phyloP scores from a whole-genome alignment of 2,113 vertebrate species.

The Ovibos moschatus region DNA sequence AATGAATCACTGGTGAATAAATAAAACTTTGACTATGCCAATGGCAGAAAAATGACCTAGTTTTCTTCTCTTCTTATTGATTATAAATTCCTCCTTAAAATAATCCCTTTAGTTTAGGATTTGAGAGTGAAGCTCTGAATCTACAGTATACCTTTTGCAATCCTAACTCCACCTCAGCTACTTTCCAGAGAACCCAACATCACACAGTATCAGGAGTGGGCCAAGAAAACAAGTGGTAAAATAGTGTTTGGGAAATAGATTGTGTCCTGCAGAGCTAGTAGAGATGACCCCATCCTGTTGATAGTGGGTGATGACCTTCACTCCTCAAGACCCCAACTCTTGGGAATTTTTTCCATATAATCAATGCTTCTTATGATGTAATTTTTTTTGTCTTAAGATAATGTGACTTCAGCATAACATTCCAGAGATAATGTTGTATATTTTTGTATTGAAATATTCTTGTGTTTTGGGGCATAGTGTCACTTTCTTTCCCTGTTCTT shows the following conservation, averaged over 20 bases:
- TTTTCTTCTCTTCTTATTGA: not conserved
- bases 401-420: not conserved
- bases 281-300: not conserved
- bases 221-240: not conserved
- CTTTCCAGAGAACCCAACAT: not conserved
- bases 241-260: fast-evolving
- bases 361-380: too few relatives aligned
- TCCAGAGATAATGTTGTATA: not conserved
- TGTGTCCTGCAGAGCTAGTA: not conserved
- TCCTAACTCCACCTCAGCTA: not conserved
- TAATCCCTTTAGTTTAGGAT: not conserved
- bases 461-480: not conserved
- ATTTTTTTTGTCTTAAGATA: not conserved
- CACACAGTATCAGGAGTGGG: not conserved
- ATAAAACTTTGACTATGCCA: not conserved
- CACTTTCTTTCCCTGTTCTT: not conserved
- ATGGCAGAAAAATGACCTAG: not conserved
- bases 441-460: not conserved
- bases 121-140: not conserved
- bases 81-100: not conserved
- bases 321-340: not conserved
- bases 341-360: not conserved
- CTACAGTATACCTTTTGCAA: not conserved
- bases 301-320: not conserved
- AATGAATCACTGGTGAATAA: not conserved